Evolutionary conservation across 2,797 vertebrate species (phyloP), one percentile per base, ranked within the genome.

Genomic region (Myiotriccus ornatus): DNA sequence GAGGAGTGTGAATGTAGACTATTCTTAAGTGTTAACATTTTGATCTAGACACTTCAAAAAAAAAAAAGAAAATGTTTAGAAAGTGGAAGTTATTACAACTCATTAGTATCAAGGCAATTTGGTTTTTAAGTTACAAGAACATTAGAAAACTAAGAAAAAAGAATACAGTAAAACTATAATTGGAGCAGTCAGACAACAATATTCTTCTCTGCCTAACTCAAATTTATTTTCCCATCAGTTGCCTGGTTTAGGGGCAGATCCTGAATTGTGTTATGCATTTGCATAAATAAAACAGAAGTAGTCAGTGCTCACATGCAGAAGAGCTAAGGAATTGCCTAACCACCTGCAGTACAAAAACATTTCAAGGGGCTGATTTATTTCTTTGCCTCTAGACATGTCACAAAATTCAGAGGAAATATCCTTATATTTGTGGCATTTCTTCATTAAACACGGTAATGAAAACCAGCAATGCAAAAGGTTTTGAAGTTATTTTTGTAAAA

Each of bases 381-480:
- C 56, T 60, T 85, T 64, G 24, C 41, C 47, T 93, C 25, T 63
- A 56, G 84, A 70, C 35, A 24, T 35, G 19, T 23, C 85, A 30
- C 37, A 87, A 85, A 87, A 92, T 71, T 91, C 52, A 80, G 87
- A 92, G 74, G 60, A 34, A 91, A 62, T 91, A 62, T 84, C 52
- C 39, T 89, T 52, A 69, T 68, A 64, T 9, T 87, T 57, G 87
- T 77, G 50, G 37, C 32, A 37, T 79, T 86, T 76, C 82, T 84
- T 92, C 47, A 92, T 82, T 92, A 87, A 82, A 59, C 12, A 20
- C 0, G 1, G 30, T 30, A 57, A 64, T 74, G 37, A 63, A 92
- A 85, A 65, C 18, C n/a, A 85, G 27, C 18, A 92, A 60, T 46
- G 24, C 6, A 46, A 28, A 47, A 37, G 28, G 22, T 64, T 89